Base-by-base conservation (phyloP, 2,888 invertebrate species). In the Spatulosminthurus flaviceps region DNA sequence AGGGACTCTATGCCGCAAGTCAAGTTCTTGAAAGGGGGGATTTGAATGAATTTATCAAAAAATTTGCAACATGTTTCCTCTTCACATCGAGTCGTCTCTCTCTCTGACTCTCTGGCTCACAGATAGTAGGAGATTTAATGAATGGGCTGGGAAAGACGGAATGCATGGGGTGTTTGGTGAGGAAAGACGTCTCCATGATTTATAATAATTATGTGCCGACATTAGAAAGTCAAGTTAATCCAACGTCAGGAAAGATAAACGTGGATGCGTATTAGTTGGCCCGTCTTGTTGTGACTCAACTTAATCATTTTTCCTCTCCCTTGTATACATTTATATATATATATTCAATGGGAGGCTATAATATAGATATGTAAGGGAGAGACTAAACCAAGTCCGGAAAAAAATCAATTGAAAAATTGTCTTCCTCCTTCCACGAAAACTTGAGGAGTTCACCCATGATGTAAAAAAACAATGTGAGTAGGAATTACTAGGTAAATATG, bases 161-260 rank as follows among this genome's bases (percentile, higher is more conserved):
- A 79, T 66, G n/a, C 79, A 79, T 79, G 79, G 64, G 71, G 79
- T 66, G 79, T 66, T 73, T 60, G 66, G 64, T 71, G 79, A 79
- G 67, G 74, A 29, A 43, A 73, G 79, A 79, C 79, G 79, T 41
- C 73, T 73, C 51, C 67, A 79, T 79, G 79, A 79, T 79, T 79
- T 79, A 79, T 79, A 74, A 73, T 79, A 79, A 79, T 79, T 79
- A 79, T 79, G 79, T 79, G 79, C 79, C 73, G 79, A 79, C 79
- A 79, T 79, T 79, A 79, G 67, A 74, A 26, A 78, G 72, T 42
- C 73, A 79, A 74, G 79, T 66, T 79, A 79, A 79, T 79, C 67
- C 79, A 73, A 74, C 66, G 79, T 11, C 41, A 26, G 22, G 21
- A 28, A 76, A 76, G 76, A 76, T 76, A 76, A 76, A 76, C 67